Evolutionary conservation across 2,888 invertebrate species (phyloP), one percentile per base, ranked within the genome.

Genomic region (Hirtodrosophila alboralis): DNA sequence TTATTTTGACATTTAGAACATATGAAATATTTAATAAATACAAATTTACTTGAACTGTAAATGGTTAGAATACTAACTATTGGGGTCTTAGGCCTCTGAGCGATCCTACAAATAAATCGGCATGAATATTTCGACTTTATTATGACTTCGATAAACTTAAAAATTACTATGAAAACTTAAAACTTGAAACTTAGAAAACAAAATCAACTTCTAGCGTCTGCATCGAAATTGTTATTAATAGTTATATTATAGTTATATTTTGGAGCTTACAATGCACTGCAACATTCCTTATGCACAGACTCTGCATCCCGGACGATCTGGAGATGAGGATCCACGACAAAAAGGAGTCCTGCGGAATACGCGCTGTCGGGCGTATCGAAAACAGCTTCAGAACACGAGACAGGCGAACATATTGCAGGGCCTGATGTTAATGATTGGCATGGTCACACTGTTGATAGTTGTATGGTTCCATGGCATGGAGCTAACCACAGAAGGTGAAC

Each of bases 341-440:
- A 13, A 47, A 0, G 80, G 77, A 21, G 60, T 79, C 4, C 21
- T 79, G 13, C 66, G 36, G 8, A 70, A 36, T 1, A 57, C 54
- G 1, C 23, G 37, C 14, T 77, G 80, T 14, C 64, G 43, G 1
- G 9, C 12, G 0, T 73, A 66, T 8, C 52, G 77, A 0, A 36
- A 66, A 12, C 43, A 49, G 23, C 13, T 76, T 16, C 40, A 36
- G 9, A 27, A 13, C 18, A 52, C n/a, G 4, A 52, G 53, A 0
- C 51, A 56, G 0, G 4, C 10, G 2, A 63, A 62, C 9, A 34
- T 73, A 0, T 5, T 66, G 4, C 66, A 67, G 12, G 62, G 66
- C 8, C 28, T 73, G 10, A 13, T 62, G 43, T 28, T 73, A 7
- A 4, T 61, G 0, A 30, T 36, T 4, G 45, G 54, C 5, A 21